These are phyloP conservation scores for Empidonax traillii DNA, from an alignment of 2,113 vertebrate species.

Conservation along the genomic window DNA sequence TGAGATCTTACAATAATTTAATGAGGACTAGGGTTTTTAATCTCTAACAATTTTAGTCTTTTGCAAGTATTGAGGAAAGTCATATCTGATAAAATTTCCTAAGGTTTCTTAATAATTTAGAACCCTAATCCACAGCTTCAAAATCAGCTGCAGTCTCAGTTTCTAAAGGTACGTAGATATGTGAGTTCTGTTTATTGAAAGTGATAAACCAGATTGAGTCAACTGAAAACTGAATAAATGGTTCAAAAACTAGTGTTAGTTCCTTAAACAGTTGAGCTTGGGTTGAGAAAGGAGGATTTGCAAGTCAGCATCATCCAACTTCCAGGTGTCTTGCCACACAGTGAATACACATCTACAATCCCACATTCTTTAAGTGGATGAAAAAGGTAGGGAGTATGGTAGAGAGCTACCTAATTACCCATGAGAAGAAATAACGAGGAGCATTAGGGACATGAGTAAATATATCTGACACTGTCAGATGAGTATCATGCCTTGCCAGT, in stretches of 20 bases:
- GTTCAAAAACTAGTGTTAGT: not conserved
- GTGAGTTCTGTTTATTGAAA: not conserved
- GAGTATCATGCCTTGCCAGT: not conserved
- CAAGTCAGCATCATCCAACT: not conserved
- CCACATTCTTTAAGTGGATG: not conserved
- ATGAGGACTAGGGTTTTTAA: not conserved
- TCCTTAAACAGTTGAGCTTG: not conserved
- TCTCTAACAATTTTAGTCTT: conserved; percentile 18
- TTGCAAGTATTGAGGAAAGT: not conserved
- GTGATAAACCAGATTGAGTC: not conserved
- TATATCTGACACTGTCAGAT: not conserved
- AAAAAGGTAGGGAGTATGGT: not conserved
- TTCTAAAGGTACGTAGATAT: not conserved
- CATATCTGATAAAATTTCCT: not conserved
- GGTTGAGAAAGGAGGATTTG: not conserved
- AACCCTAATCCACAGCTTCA: not conserved
- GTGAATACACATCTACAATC: not conserved
- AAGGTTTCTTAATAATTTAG: not conserved
- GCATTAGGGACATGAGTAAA: not conserved
- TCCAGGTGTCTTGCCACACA: not conserved
- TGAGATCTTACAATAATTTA: conserved; percentile 1
- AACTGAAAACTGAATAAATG: not conserved
- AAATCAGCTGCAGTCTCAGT: not conserved
- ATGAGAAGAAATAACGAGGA: not conserved
- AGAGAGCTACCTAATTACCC: not conserved